Evolutionary conservation across 1,140 invertebrate species (phyloP), one percentile per base, ranked within the genome.

Genomic region (Lordiphosa mommai): DNA sequence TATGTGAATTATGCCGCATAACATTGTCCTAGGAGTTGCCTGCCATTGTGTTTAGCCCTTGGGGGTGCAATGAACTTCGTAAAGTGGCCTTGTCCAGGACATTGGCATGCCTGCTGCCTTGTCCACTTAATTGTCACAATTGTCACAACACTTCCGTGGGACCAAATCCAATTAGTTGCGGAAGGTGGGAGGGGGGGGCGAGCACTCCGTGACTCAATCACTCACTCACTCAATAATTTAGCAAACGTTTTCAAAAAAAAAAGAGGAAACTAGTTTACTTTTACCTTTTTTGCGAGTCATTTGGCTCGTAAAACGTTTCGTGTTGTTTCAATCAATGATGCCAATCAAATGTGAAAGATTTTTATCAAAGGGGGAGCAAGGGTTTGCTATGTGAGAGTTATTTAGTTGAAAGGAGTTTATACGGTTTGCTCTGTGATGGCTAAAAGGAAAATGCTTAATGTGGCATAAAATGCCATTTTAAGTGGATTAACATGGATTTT

Each of bases 241-340:
- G 61, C 66, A 40, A 52, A 59, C 56, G 48, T 46, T 70, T 14
- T 43, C 32, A 43, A 30, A 51, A 46, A 27, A 44, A 49, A 12
- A 13, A 14, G 38, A 40, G 50, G 37, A 60, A 72, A 61, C 70
- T 41, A 67, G 76, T 66, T 67, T 72, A 60, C 65, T 57, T 70
- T 48, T 52, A 56, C 71, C 71, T 74, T 51, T 79, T 72, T 58
- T 70, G 50, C 67, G 53, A 72, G 77, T 63, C 61, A 76, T 82
- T 82, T 71, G 60, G 61, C 33, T 43, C 69, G 72, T 70, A 76
- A 82, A 84, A 72, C 67, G 77, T 55, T 84, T 82, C 77, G 77
- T 82, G 77, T 77, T 82, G 72, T 82, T 82, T 82, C 77, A 72
- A 76, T 84, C 77, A 82, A 82, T 84, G 77, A 82, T 72, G 77